Conservation (phyloP, 2,797 vertebrate genomes). For the Cyclura pinguis region DNA sequence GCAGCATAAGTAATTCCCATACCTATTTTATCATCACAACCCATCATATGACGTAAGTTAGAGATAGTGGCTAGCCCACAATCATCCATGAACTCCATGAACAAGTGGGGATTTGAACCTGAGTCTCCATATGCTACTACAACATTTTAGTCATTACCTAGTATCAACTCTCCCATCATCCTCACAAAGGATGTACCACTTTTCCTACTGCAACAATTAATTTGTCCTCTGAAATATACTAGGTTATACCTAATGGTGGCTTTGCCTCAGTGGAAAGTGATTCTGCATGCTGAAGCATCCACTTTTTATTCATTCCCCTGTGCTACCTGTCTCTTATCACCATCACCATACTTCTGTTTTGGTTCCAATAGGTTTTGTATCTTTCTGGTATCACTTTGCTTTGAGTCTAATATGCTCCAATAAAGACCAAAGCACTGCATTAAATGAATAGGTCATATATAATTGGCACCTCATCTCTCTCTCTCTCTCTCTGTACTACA, state of each 20-base stretch:
- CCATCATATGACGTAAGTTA: neutral
- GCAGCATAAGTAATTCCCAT: neutral
- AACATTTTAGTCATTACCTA: no score
- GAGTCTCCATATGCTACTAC: neutral
- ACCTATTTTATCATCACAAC: neutral
- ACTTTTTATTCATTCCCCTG: neutral
- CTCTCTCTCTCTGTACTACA: neutral
- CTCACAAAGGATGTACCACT: no score
- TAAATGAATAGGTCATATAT: neutral
- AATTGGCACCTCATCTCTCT: neutral
- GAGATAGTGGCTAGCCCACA: neutral
- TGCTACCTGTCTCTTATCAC: neutral
- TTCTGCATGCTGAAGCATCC: neutral
- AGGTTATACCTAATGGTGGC: neutral
- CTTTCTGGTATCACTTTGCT: neutral
- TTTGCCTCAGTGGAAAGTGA: neutral
- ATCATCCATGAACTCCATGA: neutral
- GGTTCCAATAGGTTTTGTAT: neutral
- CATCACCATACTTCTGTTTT: neutral
- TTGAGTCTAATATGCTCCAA: neutral
- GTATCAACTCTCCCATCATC: no score
- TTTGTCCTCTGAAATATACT: neutral
- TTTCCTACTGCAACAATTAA: no score
- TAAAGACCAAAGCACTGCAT: constrained; percentile 1
- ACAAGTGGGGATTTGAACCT: neutral